Percentiles rank a stretch among this genome's conserved stretches.
Conservation (phyloP, 2,888 invertebrate species). For the Agrilus mali region DNA sequence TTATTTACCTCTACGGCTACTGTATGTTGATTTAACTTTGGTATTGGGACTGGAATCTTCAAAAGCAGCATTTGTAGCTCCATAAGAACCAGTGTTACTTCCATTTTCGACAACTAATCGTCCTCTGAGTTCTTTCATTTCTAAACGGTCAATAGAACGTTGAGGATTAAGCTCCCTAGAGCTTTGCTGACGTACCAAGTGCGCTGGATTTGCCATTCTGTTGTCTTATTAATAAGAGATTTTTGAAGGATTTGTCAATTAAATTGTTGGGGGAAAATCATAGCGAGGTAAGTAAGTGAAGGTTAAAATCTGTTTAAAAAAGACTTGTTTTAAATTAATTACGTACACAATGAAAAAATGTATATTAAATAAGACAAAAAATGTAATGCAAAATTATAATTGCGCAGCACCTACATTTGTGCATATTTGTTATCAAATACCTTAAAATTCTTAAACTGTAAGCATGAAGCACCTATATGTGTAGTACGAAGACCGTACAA, state of each 20-base stretch:
- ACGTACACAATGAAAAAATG: no score
- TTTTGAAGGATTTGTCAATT: conserved; percentile 2
- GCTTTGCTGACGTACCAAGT: conserved; percentile 77
- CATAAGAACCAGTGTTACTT: conserved; percentile 53
- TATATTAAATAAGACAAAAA: no score
- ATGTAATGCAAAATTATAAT: no score
- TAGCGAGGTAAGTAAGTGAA: background rate
- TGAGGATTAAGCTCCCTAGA: conserved; percentile 70
- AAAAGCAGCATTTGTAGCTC: conserved; percentile 78
- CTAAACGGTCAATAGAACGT: conserved; percentile 71
- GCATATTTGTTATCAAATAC: no score
- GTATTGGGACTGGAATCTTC: conserved; percentile 46
- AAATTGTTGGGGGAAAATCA: conserved; percentile 6
- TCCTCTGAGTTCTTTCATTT: conserved; percentile 74
- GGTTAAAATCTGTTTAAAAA: no score
- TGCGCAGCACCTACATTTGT: no score
- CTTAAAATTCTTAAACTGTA: no score
- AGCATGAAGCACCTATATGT: no score
- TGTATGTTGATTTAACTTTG: conserved; percentile 33
- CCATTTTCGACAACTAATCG: conserved; percentile 67
- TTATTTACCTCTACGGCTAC: conserved; percentile 43
- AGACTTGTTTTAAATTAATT: no score
- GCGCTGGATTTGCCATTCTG: conserved; percentile 79
- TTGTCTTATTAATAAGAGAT: background rate
- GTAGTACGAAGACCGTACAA: no score